Percentiles rank a stretch among this genome's conserved stretches.
These are phyloP conservation scores for Tupiocoris notatus DNA, from an alignment of 2,888 invertebrate species.

Conservation along the genomic window DNA sequence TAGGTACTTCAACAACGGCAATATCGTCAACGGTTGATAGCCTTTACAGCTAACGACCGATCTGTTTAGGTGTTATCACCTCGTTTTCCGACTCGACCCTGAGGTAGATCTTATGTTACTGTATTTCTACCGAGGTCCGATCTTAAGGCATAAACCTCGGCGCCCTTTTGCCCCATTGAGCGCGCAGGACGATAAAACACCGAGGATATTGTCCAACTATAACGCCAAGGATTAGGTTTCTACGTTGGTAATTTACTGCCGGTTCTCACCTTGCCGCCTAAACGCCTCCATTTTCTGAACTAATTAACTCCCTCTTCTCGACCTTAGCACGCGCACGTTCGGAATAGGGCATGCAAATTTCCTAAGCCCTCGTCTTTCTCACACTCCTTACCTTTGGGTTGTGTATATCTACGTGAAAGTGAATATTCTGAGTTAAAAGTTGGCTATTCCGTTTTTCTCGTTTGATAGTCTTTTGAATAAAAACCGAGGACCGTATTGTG, in stretches of 20 bases:
- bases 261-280: neutral
- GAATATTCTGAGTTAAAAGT: too few species aligned
- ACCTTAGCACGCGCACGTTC: neutral
- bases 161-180: neutral
- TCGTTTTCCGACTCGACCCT: neutral
- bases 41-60: neutral
- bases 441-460: too few species aligned
- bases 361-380: neutral
- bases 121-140: neutral
- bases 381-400: too few species aligned
- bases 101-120: neutral
- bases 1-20: neutral
- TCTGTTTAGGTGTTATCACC: neutral
- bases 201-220: neutral
- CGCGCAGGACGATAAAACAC: neutral
- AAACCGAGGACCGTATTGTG: too few species aligned
- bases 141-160: neutral
- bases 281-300: neutral
- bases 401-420: too few species aligned
- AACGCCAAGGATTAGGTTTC: neutral
- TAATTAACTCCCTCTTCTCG: neutral
- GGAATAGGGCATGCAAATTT: neutral
- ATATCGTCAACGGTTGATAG: neutral
- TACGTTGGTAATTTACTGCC: neutral
- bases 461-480: too few species aligned